phyloP scores from a whole-genome alignment of 2,888 invertebrate genomes.

The Dinocampus coccinellae region DNA sequence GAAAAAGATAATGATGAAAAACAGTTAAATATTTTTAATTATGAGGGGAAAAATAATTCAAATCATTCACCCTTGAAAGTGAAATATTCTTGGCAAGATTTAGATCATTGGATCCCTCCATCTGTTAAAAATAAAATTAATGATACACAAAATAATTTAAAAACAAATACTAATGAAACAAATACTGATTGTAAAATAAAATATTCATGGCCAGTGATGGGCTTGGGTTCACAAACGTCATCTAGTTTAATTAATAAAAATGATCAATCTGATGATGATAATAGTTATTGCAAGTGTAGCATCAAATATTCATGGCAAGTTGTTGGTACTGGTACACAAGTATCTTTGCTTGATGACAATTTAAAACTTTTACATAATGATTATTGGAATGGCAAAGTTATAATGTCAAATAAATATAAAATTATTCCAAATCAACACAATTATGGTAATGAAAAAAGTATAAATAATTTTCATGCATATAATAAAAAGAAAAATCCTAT shows the following conservation, averaged over 20 bases:
- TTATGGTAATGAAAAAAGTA: slow-evolving; percentile 1
- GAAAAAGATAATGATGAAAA: not conserved
- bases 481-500: slow-evolving; percentile 28
- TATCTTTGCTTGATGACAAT: slow-evolving; percentile 42
- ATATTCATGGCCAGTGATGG: slow-evolving; percentile 58
- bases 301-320: slow-evolving; percentile 60
- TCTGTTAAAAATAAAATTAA: slow-evolving; percentile 37
- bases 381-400: slow-evolving; percentile 45
- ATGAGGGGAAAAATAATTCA: not conserved
- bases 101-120: slow-evolving; percentile 46
- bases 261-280: slow-evolving; percentile 7
- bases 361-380: slow-evolving; percentile 25
- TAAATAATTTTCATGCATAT: not conserved
- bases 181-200: slow-evolving; percentile 46
- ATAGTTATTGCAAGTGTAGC: slow-evolving; percentile 42
- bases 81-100: slow-evolving; percentile 50
- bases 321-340: slow-evolving; percentile 54
- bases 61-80: slow-evolving; percentile 1
- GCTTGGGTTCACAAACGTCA: slow-evolving; percentile 53
- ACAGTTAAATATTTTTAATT: not conserved
- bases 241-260: slow-evolving; percentile 40
- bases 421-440: not conserved
- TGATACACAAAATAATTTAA: not conserved
- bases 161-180: slow-evolving; percentile 1
- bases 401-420: slow-evolving; percentile 23